phyloP scores from a whole-genome alignment of 2,113 vertebrate species.

The Semicossyphus pulcher region DNA sequence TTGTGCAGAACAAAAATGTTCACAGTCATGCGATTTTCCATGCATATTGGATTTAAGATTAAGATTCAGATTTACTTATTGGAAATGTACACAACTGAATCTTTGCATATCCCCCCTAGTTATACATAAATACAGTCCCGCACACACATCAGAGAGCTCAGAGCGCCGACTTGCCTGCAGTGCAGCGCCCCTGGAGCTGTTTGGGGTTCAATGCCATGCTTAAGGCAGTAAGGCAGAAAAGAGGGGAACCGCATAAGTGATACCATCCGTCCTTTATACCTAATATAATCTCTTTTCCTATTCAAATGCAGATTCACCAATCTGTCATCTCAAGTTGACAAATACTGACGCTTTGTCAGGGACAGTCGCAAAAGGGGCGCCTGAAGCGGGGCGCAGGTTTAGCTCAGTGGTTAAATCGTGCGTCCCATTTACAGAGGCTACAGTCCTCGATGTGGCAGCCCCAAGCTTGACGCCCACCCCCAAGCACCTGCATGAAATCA shows the following conservation, averaged over 20 bases:
- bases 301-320: neutral
- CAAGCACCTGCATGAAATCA: no score
- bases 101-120: neutral
- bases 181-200: neutral
- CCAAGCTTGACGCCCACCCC: no score
- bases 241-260: neutral
- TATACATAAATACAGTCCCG: no score
- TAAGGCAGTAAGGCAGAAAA: neutral
- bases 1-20: neutral
- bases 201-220: neutral
- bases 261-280: neutral
- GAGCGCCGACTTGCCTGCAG: neutral
- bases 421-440: no score
- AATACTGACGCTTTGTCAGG: no score
- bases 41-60: neutral
- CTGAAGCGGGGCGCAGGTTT: no score
- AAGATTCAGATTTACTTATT: neutral
- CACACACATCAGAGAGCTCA: neutral
- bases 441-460: no score
- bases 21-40: neutral
- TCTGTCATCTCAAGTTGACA: no score
- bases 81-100: neutral
- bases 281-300: neutral
- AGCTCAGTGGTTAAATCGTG: no score
- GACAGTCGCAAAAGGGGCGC: no score